Conservation (phyloP, 2,113 vertebrate genomes). For the Catharus minimus region DNA sequence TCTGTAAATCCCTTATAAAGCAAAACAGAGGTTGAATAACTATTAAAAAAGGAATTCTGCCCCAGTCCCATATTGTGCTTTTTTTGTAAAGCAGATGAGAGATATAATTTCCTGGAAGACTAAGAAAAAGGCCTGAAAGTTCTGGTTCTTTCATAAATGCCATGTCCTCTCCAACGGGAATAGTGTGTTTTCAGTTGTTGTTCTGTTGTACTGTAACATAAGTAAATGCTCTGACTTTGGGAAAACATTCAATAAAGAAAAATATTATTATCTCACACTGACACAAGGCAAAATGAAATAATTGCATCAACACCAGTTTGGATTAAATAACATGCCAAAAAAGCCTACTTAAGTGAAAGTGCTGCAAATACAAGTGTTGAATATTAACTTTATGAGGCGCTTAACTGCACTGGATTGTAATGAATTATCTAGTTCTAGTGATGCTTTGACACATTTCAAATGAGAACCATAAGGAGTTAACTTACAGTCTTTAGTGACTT, state of each 20-base stretch:
- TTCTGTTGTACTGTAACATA: not conserved
- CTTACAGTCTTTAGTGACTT: constrained; percentile 45
- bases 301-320: constrained; percentile 53
- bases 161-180: not conserved
- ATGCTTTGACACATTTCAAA: constrained; percentile 73
- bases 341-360: constrained; percentile 56
- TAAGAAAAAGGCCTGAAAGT: not conserved
- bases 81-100: not conserved
- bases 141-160: not conserved
- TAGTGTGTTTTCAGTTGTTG: not conserved
- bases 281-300: constrained; percentile 46
- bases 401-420: constrained; percentile 71
- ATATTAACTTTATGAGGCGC: constrained; percentile 78
- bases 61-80: not conserved
- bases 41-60: not conserved
- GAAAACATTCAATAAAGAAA: constrained; percentile 24
- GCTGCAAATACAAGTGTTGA: constrained; percentile 61
- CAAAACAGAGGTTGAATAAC: not conserved
- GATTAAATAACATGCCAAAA: constrained; percentile 62
- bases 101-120: not conserved
- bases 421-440: constrained; percentile 76
- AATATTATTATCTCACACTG: not conserved
- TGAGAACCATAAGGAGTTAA: constrained; percentile 74
- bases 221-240: not conserved
- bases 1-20: not conserved